Conservation (phyloP, 2,888 invertebrate genomes). For the Xylota segnis region DNA sequence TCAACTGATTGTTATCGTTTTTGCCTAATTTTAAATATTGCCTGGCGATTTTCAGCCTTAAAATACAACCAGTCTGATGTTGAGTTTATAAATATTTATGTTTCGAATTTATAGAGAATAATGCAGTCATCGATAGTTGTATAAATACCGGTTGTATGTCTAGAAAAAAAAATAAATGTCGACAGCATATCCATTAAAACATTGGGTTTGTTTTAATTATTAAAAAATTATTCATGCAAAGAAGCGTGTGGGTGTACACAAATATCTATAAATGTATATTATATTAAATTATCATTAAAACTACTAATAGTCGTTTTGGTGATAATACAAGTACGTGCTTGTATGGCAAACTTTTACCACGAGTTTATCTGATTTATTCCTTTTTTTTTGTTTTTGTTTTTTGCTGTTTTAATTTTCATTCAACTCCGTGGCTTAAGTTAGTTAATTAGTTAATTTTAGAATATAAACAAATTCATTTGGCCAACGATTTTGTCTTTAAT, state of each 20-base stretch:
- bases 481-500: not conserved
- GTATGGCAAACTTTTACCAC: not conserved
- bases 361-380: constrained; percentile 8
- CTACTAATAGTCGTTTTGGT: not conserved
- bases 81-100: constrained; percentile 19
- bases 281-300: not conserved
- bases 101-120: constrained; percentile 2
- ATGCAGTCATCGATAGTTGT: constrained; percentile 22
- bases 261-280: not conserved
- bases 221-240: constrained; percentile 26
- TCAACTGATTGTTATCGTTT: not conserved
- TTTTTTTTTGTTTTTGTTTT: not conserved
- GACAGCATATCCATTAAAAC: constrained; percentile 9
- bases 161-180: not conserved
- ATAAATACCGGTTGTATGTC: not conserved
- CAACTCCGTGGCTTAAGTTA: not conserved
- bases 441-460: constrained; percentile 15
- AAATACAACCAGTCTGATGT: not conserved
- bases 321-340: not conserved
- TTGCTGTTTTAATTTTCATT: constrained; percentile 3
- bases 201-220: constrained; percentile 9
- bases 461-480: not conserved
- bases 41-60: not conserved
- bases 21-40: not conserved
- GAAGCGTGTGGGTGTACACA: constrained; percentile 12